Evolutionary conservation across 23 tunicate genomes (phyloP).

Genomic region (Diplosoma virens): DNA sequence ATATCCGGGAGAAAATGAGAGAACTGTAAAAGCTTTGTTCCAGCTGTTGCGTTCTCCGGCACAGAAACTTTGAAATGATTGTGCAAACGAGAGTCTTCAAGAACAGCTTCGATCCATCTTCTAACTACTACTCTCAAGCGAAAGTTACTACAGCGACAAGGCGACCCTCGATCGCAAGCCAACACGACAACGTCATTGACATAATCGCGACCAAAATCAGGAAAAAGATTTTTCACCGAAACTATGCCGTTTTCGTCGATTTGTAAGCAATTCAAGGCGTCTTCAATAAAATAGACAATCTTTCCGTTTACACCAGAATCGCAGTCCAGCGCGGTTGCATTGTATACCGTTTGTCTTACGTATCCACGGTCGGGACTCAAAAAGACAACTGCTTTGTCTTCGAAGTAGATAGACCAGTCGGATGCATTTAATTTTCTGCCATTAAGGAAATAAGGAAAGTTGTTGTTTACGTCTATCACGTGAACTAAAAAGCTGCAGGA

Average conservation of each 20-base stretch:
- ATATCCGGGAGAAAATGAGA: background rate
- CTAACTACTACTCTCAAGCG: constrained; percentile 9
- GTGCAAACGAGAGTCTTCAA: background rate
- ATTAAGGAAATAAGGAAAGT: constrained; percentile 27
- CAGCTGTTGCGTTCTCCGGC: constrained; percentile 19
- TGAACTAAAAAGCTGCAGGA: background rate
- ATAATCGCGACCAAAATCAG: background rate
- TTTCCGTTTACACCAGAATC: constrained; percentile 61
- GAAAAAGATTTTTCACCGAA: background rate
- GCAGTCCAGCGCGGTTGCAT: constrained; percentile 42
- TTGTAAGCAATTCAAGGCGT: constrained; percentile 29
- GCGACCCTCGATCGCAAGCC: constrained; percentile 62
- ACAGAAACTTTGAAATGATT: background rate
- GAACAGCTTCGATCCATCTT: background rate
- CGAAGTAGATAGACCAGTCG: background rate
- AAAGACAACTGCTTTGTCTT: background rate
- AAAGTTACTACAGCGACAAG: constrained; percentile 24
- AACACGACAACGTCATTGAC: constrained; percentile 23
- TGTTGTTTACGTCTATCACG: constrained; percentile 65
- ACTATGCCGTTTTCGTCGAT: constrained; percentile 30
- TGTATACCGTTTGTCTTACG: constrained; percentile 26
- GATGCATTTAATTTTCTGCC: background rate
- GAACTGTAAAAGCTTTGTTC: constrained; percentile 18
- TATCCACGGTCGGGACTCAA: background rate
- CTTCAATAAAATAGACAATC: constrained; percentile 33